Evolutionary conservation across 2,113 vertebrate genomes (phyloP), one percentile per base, ranked within the genome.

Genomic region (Elaphurus davidianus): DNA sequence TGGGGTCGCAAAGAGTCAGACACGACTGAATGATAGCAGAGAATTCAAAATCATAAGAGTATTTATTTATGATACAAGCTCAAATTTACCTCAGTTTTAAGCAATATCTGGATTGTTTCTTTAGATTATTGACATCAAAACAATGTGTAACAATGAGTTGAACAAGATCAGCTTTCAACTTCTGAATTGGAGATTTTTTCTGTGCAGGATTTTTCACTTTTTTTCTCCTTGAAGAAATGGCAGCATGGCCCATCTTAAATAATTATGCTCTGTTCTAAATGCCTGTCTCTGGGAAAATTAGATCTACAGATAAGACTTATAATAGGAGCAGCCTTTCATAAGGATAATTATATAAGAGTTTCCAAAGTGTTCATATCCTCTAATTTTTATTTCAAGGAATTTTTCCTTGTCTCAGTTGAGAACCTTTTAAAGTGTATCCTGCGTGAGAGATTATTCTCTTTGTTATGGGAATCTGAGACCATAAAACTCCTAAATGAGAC

Each of bases 71-170:
- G 28, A 74, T 27, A 71, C 0, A 30, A 25, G 43, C 47, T 12
- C 6, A 86, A 85, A 79, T 36, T 84, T 19, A 90, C 17, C 25
- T 40, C 83, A 74, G 4, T 47, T 45, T 94, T 71, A 96, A 54
- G 21, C 13, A 50, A 16, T 71, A 11, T 87, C 15, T 92, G 7
- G 2, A 57, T 83, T 67, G 52, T 94, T 94, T 13, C 21, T 88
- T 94, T 87, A 90, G n/a, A 82, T 57, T 96, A 12, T 87, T 94
- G 76, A 43, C 62, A 43, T 90, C 40, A 90, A 89, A 97, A 67
- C 11, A 54, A 76, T 28, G 3, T 43, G 5, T 87, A 91, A 91
- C 17, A 84, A 57, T 76, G 5, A 7, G 3, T 47, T 87, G 25
- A 87, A 81, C 59, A 3, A 94, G 15, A 93, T 47, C 36, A 89